Percentiles rank a stretch among this genome's conserved stretches.
Conservation (phyloP, 2,888 invertebrate genomes). For the Caenorhabditis plicata region DNA sequence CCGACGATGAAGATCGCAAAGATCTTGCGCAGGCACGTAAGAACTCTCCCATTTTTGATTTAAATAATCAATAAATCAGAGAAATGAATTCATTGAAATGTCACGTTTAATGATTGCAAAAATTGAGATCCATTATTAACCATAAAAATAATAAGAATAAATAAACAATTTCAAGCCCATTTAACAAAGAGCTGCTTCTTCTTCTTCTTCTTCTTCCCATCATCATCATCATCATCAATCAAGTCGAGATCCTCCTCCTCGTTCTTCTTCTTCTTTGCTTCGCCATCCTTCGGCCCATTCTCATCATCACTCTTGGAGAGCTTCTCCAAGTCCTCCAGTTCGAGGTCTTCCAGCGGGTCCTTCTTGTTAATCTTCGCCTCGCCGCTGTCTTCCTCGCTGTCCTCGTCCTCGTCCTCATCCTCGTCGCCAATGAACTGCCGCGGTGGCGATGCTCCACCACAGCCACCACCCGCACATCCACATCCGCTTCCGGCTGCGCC, state of each 20-base stretch:
- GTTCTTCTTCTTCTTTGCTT: conserved; percentile 9
- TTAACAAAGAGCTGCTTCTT: conserved; percentile 20
- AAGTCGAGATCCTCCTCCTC: neutral
- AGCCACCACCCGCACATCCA: conserved; percentile 6
- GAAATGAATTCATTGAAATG: too few species aligned
- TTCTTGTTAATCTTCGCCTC: conserved; percentile 33
- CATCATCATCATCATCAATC: conserved; percentile 18
- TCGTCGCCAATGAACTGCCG: conserved; percentile 15
- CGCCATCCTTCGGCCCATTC: neutral
- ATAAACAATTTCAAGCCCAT: conserved; percentile 17
- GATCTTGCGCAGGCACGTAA: too few species aligned
- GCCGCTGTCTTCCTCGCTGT: conserved; percentile 29
- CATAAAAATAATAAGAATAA: conserved; percentile 3
- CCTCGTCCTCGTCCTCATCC: conserved; percentile 20
- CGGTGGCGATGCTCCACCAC: conserved; percentile 4
- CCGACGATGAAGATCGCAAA: too few species aligned
- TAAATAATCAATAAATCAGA: too few species aligned
- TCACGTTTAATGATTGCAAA: too few species aligned
- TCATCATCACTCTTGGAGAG: conserved; percentile 28
- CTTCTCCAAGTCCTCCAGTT: conserved; percentile 44
- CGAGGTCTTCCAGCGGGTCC: conserved; percentile 40
- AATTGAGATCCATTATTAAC: too few species aligned
- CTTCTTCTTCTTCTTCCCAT: conserved; percentile 16
- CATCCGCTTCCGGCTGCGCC: conserved; percentile 16
- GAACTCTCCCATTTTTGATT: too few species aligned